These are phyloP conservation scores for Salticus scenicus DNA, from an alignment of 2,888 invertebrate species.

Conservation along the genomic window DNA sequence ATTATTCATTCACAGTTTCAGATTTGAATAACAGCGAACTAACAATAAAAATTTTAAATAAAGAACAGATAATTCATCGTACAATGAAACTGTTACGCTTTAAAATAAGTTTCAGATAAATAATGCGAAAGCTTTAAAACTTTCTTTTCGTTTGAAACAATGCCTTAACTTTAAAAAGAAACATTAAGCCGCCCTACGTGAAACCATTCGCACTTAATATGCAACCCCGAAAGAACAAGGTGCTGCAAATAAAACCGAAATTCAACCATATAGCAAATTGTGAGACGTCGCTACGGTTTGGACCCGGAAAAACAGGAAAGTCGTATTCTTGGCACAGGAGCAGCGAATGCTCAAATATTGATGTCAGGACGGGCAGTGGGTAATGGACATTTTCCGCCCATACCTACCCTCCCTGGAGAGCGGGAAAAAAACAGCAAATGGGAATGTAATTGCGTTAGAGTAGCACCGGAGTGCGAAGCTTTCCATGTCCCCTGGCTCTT, in stretches of 20 bases:
- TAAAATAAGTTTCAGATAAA: too few species aligned
- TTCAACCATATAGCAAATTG: slow-evolving; percentile 25
- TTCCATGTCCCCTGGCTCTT: slow-evolving; percentile 48
- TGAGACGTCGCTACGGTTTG: slow-evolving; percentile 60
- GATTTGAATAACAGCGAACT: too few species aligned
- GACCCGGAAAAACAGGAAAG: slow-evolving; percentile 43
- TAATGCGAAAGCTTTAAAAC: too few species aligned
- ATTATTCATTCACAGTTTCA: too few species aligned
- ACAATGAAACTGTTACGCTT: too few species aligned
- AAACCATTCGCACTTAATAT: background rate
- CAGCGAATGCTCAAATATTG: slow-evolving; percentile 57
- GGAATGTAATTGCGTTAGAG: slow-evolving; percentile 70
- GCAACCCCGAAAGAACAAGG: background rate
- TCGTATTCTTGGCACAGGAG: slow-evolving; percentile 59
- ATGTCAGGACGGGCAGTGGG: slow-evolving; percentile 62
- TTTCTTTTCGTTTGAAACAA: too few species aligned
- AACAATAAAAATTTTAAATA: too few species aligned
- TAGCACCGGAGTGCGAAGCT: slow-evolving; percentile 63
- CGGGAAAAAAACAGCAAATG: slow-evolving; percentile 66
- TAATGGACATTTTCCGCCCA: slow-evolving; percentile 65
- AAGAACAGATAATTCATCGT: too few species aligned
- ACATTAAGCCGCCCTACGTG: too few species aligned
- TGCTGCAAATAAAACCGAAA: slow-evolving; percentile 31
- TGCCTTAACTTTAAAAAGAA: too few species aligned
- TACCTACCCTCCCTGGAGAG: slow-evolving; percentile 41